Evolutionary conservation across 1,140 invertebrate species (phyloP).

Genomic region (Sycophaga agraensis): DNA sequence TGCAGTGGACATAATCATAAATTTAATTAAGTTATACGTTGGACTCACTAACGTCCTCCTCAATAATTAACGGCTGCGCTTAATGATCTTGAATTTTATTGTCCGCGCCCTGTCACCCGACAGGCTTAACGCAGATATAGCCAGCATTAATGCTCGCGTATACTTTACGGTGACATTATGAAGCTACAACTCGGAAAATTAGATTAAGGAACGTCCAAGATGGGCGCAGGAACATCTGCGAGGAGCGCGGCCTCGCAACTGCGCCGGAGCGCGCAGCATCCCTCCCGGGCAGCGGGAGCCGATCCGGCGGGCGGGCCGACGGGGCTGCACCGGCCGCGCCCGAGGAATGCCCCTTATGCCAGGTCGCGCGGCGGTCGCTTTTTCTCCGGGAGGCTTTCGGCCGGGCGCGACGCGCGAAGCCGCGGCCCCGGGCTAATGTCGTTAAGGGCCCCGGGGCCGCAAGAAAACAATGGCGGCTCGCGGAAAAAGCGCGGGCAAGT

Average conservation of each 20-base stretch:
- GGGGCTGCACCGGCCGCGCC: not conserved
- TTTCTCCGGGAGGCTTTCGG: not conserved
- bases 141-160: too few relatives aligned
- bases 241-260: not conserved
- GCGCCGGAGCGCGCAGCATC: not conserved
- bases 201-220: too few relatives aligned
- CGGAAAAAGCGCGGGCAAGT: conserved; percentile 12
- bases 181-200: too few relatives aligned
- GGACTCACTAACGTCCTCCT: not conserved
- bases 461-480: conserved; percentile 15
- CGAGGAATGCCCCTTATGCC: too few relatives aligned
- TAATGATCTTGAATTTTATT: not conserved
- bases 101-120: too few relatives aligned
- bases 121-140: too few relatives aligned
- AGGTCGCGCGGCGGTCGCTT: too few relatives aligned
- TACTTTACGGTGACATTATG: too few relatives aligned
- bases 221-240: too few relatives aligned
- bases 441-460: conserved; percentile 1
- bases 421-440: conserved; percentile 7
- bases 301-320: not conserved
- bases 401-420: not conserved
- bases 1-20: too few relatives aligned
- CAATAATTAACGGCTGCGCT: not conserved
- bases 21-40: conserved; percentile 5
- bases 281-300: too few relatives aligned